Conservation (phyloP, 2,797 vertebrate species). For the Lepus oiostolus region DNA sequence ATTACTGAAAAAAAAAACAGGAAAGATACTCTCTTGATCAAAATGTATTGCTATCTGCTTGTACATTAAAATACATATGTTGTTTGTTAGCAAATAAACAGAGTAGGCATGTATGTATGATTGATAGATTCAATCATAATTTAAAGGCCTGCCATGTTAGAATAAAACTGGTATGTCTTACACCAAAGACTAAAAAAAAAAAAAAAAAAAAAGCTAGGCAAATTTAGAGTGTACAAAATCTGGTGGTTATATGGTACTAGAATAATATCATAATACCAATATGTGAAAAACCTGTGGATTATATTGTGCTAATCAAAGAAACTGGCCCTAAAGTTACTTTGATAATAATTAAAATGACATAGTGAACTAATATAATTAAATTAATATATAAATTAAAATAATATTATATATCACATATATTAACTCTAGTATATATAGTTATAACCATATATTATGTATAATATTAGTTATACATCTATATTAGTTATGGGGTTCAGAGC, state of each 20-base stretch:
- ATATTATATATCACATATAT: no score
- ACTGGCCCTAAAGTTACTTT: background rate
- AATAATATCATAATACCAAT: background rate
- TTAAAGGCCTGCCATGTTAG: background rate
- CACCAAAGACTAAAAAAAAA: background rate
- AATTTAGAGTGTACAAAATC: background rate
- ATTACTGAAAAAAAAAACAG: slow-evolving; percentile 9
- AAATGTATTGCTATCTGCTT: background rate
- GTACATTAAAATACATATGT: background rate
- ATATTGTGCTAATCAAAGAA: background rate
- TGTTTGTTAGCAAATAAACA: background rate
- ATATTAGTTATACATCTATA: background rate
- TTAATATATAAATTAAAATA: no score
- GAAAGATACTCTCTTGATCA: background rate
- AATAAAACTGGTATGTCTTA: background rate
- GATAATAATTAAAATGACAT: background rate
- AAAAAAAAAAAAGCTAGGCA: background rate
- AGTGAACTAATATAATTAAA: no score
- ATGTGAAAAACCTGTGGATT: background rate
- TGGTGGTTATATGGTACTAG: background rate
- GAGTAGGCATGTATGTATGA: background rate
- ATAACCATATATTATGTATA: background rate
- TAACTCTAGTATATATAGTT: background rate
- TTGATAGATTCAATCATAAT: slow-evolving; percentile 3
- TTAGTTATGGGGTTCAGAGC: background rate